A percentile compares a stretch with the other conserved stretches of the same genome.
These are phyloP conservation scores for Thalassoma bifasciatum DNA, from an alignment of 2,113 vertebrate species.

Conservation along the genomic window DNA sequence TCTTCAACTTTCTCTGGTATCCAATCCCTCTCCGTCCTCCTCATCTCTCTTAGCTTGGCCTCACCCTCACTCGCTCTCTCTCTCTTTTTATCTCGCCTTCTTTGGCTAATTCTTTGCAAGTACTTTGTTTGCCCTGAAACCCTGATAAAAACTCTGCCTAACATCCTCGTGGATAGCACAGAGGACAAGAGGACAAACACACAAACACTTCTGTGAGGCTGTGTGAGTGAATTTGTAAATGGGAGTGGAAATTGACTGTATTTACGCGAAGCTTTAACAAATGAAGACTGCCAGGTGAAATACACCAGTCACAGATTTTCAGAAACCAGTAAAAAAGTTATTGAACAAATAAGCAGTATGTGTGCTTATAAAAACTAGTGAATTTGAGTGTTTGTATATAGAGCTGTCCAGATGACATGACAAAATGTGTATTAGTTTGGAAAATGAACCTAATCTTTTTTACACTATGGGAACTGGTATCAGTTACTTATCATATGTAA, in stretches of 20 bases:
- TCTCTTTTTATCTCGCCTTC: slow-evolving; percentile 25
- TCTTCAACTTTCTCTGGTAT: slow-evolving; percentile 29
- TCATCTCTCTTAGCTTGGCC: slow-evolving; percentile 11
- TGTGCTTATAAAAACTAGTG: not conserved
- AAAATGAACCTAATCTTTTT: too few relatives aligned
- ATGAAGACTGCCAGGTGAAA: slow-evolving; percentile 14
- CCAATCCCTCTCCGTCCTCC: slow-evolving; percentile 24
- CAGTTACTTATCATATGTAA: too few relatives aligned
- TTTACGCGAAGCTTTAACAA: slow-evolving; percentile 37
- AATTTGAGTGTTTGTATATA: not conserved
- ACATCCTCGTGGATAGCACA: not conserved
- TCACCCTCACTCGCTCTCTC: slow-evolving; percentile 14
- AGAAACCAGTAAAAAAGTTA: slow-evolving; percentile 17
- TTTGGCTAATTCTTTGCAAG: slow-evolving; percentile 33
- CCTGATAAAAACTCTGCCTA: slow-evolving; percentile 21
- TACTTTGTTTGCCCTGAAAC: slow-evolving; percentile 26
- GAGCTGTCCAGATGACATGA: too few relatives aligned
- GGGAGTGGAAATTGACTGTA: slow-evolving; percentile 16
- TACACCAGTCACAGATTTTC: slow-evolving; percentile 19
- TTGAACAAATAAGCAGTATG: slow-evolving; percentile 20
- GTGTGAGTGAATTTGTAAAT: slow-evolving; percentile 24
- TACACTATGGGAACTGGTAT: too few relatives aligned
- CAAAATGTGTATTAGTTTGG: too few relatives aligned
- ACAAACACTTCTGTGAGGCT: not conserved
- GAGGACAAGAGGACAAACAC: slow-evolving; percentile 30